Percentiles rank a stretch among this genome's conserved stretches.
phyloP scores from a whole-genome alignment of 1,140 invertebrate species.

The Portunus trituberculatus region DNA sequence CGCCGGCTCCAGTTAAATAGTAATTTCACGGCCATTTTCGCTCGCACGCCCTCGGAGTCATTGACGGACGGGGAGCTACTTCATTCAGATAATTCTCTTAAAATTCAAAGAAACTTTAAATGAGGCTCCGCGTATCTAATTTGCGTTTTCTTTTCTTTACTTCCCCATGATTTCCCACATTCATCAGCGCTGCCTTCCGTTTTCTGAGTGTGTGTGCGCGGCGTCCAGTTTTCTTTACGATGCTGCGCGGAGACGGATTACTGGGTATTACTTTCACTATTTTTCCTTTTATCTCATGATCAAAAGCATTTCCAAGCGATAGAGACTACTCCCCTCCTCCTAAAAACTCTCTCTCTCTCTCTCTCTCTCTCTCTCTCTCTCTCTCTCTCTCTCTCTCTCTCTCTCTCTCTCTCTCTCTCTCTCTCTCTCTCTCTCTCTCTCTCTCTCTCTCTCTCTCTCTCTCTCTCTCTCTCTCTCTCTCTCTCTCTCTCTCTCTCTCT shows the following conservation, averaged over 20 bases:
- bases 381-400: too few relatives aligned
- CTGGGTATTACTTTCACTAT: neutral
- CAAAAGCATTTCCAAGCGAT: neutral
- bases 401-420: too few relatives aligned
- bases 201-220: neutral
- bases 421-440: too few relatives aligned
- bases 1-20: neutral
- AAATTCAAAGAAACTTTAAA: neutral
- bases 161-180: neutral
- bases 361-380: too few relatives aligned
- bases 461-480: too few relatives aligned
- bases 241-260: neutral
- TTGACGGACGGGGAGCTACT: neutral
- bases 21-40: conserved; percentile 1
- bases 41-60: neutral
- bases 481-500: too few relatives aligned
- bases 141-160: neutral
- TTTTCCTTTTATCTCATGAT: neutral
- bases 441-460: too few relatives aligned
- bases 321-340: neutral
- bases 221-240: neutral
- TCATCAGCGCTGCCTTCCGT: neutral
- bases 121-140: neutral
- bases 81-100: conserved; percentile 15
- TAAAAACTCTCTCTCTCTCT: too few relatives aligned